Evolutionary conservation across 2,888 invertebrate species (phyloP), one percentile per base, ranked within the genome.

Genomic region (Ditula angustiorana): DNA sequence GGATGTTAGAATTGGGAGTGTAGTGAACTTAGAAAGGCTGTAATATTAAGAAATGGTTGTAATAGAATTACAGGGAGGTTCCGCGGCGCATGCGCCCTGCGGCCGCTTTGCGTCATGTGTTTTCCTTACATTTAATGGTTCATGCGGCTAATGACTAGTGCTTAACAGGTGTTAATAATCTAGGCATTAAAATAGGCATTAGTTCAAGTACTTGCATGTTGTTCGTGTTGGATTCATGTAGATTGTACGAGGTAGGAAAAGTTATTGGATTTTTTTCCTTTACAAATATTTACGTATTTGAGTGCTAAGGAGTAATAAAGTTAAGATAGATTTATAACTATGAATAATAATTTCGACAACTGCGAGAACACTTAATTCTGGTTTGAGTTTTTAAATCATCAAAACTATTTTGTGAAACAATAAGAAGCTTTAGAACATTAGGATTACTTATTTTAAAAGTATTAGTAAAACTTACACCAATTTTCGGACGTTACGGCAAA

Each of bases 31-130:
- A 49, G 24, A 49, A 60, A 55, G 46, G 10, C 8, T 55, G 23
- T 41, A 49, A 63, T 52, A 10, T 30, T 46, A 28, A 28, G 53
- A 64, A 78, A 76, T 74, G 66, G 74, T 74, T 80, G 80, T 83
- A 83, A 80, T 81, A 77, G 67, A 77, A 80, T 85, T 81, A 80
- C 69, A 71, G 69, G 73, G 74, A 66, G 56, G 33, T 58, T 16
- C 33, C 63, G 69, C 33, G 70, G 74, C 78, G 78, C 78, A 79
- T 75, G 78, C 67, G 69, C 49, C 26, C 37, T 58, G 50, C 60
- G 67, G 57, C 64, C 69, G 69, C 73, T 71, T 67, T 77, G 74
- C 77, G 76, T 72, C 73, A 74, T 62, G 66, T 57, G 64, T 71
- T 71, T 72, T 73, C 67, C 63, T 66, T 67, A 66, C 56, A 50